These are phyloP conservation scores for Octopus sinensis DNA, from an alignment of 1,140 invertebrate genomes.

Conservation along the genomic window DNA sequence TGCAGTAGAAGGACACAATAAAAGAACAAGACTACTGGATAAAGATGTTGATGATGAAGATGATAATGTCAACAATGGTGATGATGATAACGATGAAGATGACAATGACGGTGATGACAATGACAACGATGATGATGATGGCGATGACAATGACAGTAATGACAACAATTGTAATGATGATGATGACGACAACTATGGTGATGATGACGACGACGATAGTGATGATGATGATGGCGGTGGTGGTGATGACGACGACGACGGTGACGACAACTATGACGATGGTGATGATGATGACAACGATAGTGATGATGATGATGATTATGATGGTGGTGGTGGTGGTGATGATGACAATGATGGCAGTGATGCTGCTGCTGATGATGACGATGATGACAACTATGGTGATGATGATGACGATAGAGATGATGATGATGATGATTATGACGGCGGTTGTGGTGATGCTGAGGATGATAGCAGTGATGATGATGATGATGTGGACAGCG, in stretches of 20 bases:
- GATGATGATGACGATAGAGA: too few species aligned
- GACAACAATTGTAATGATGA: neutral
- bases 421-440: too few species aligned
- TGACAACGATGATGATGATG: constrained; percentile 7
- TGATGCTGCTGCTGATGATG: too few species aligned
- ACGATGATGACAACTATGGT: too few species aligned
- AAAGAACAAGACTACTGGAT: too few species aligned
- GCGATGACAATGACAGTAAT: neutral
- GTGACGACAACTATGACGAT: neutral
- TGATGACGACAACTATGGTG: constrained; percentile 11
- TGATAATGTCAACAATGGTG: too few species aligned
- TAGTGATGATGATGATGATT: constrained; percentile 14
- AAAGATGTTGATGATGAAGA: too few species aligned
- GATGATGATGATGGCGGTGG: constrained; percentile 12
- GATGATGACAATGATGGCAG: too few species aligned
- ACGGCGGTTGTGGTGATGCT: too few species aligned
- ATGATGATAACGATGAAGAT: constrained; percentile 6
- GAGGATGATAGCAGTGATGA: too few species aligned
- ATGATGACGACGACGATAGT: constrained; percentile 9
- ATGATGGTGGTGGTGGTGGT: neutral
- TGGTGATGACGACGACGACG: neutral
- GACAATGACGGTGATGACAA: neutral
- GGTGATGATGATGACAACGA: neutral
- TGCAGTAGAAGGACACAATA: too few species aligned
- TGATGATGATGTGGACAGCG: too few species aligned